phyloP scores from a whole-genome alignment of 2,113 vertebrate genomes.

The Oxyura jamaicensis region DNA sequence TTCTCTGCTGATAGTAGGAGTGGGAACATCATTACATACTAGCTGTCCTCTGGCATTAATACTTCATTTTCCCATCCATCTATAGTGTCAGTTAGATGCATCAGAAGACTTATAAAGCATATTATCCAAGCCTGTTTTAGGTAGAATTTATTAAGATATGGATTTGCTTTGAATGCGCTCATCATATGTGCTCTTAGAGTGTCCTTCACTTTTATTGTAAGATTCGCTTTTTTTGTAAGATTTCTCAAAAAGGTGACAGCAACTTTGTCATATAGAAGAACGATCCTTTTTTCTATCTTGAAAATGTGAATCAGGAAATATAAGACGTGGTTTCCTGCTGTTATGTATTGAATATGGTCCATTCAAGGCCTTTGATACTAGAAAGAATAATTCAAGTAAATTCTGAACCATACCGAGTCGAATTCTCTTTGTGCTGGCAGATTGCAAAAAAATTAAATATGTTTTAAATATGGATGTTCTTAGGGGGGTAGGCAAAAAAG shows the following conservation, averaged over 20 bases:
- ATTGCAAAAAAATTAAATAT: background rate
- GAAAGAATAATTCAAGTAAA: background rate
- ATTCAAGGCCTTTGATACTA: background rate
- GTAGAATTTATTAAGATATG: background rate
- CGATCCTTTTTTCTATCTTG: background rate
- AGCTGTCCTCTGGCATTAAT: background rate
- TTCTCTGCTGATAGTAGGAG: background rate
- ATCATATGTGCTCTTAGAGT: background rate
- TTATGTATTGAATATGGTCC: background rate
- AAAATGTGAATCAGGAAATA: background rate
- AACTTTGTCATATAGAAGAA: background rate
- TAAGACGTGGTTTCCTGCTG: background rate
- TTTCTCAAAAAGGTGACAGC: background rate
- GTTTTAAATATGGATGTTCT: background rate
- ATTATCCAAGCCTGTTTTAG: background rate
- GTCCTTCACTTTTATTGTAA: background rate
- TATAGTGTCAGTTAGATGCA: background rate
- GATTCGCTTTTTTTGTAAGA: background rate
- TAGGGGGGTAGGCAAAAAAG: background rate
- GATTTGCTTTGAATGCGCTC: background rate
- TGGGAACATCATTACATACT: background rate
- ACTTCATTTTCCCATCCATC: background rate
- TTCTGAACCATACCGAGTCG: background rate
- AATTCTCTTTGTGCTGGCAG: background rate
- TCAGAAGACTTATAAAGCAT: background rate